Evolutionary conservation across 2,888 invertebrate genomes (phyloP).

Genomic region (Saturnia japonica): DNA sequence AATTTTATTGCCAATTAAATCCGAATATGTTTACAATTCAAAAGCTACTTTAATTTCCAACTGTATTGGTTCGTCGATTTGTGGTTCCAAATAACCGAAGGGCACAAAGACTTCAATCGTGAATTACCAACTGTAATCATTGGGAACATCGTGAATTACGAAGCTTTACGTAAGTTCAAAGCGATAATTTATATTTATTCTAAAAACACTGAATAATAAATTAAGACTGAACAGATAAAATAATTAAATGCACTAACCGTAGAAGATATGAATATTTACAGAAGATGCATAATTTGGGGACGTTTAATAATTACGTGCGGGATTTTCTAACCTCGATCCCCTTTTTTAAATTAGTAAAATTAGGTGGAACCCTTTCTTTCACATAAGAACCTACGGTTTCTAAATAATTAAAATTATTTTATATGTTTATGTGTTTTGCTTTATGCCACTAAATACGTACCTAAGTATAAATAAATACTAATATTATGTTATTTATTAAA

Average conservation of each 20-base stretch:
- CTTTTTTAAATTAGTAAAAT: neutral
- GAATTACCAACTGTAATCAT: conserved; percentile 58
- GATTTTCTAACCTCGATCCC: no score
- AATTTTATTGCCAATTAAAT: neutral
- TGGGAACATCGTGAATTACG: conserved; percentile 47
- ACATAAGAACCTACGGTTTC: no score
- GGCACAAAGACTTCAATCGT: conserved; percentile 53
- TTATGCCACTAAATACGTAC: no score
- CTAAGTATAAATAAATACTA: no score
- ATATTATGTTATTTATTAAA: no score
- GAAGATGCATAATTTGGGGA: neutral
- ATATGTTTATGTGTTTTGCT: no score
- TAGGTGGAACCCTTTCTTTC: no score
- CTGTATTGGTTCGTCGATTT: conserved; percentile 15
- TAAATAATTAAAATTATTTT: no score
- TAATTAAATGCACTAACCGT: neutral
- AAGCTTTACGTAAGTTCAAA: neutral
- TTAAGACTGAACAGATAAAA: neutral
- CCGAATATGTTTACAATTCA: conserved; percentile 32
- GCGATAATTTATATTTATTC: neutral
- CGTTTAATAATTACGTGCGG: no score
- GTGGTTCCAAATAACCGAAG: neutral
- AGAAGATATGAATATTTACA: neutral
- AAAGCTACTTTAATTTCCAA: conserved; percentile 39
- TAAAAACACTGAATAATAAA: neutral